Conservation (phyloP, 2,888 invertebrate genomes). For the Xanthorhoe designata region DNA sequence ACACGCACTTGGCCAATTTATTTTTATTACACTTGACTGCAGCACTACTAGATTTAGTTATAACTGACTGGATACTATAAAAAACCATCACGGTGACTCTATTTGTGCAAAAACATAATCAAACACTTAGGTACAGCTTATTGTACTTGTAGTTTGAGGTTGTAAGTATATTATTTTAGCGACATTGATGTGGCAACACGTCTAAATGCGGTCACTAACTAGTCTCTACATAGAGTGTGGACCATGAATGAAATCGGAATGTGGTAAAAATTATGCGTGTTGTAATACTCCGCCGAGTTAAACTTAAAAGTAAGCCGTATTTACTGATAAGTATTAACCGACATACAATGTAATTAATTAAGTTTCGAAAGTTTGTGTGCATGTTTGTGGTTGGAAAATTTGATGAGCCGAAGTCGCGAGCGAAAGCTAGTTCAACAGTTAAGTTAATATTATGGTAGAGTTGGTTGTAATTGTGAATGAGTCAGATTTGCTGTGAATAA, state of each 20-base stretch:
- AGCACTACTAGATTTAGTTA: background rate
- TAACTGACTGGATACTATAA: too few relatives aligned
- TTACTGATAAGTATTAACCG: background rate
- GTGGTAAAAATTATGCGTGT: slow-evolving; percentile 24
- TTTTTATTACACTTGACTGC: background rate
- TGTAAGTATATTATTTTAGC: slow-evolving; percentile 9
- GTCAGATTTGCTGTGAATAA: background rate
- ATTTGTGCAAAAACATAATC: background rate
- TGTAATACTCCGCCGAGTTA: slow-evolving; percentile 8
- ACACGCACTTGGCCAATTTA: too few relatives aligned
- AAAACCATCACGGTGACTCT: too few relatives aligned
- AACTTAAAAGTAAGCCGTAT: too few relatives aligned
- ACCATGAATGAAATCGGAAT: slow-evolving; percentile 26
- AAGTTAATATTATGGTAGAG: background rate
- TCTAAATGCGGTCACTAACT: slow-evolving; percentile 8
- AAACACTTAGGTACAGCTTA: background rate
- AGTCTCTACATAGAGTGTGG: slow-evolving; percentile 8
- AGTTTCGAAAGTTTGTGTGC: background rate
- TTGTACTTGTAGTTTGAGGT: slow-evolving; percentile 14
- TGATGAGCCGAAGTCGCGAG: background rate
- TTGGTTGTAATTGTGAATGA: background rate
- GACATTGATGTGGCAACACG: slow-evolving; percentile 6
- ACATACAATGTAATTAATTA: background rate
- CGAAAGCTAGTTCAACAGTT: background rate
- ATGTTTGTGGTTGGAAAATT: background rate